Base-by-base conservation (phyloP, 1,140 invertebrate species). In the Mya arenaria region DNA sequence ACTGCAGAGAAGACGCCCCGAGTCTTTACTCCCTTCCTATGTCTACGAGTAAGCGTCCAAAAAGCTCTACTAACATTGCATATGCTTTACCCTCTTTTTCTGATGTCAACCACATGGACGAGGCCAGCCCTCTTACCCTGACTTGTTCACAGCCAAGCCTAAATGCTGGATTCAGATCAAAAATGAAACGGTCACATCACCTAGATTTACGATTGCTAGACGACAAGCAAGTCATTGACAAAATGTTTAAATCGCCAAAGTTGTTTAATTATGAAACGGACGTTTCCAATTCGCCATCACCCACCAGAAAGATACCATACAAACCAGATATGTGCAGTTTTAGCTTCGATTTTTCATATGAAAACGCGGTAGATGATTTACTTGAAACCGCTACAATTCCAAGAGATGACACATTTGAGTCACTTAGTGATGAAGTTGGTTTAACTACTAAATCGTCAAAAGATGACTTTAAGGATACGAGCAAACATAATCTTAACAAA, bases 341-440 rank as follows among this genome's bases (percentile, higher is more conserved):
- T 56, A 66, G 80, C 32, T 82, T 85, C 36, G 78, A 72, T 56
- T 88, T 83, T 41, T 75, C 84, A 32, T 88, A 86, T 58, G 87
- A 88, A 52, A 65, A 84, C 1, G 36, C 36, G 1, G 62, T 71
- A 4, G 82, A 86, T 23, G 48, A 69, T 17, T 44, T 77, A n/a
- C 73, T 88, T 15, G 85, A 84, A 30, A 84, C 58, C 41, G 52
- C 68, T 6, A 41, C 28, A n/a, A 30, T 80, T 25, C 60, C 75
- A 15, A 39, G 73, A 41, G 55, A 74, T 28, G 44, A 60, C 17
- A 71, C 58, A 3, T 83, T 78, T 39, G 30, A 60, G 19, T 85
- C 84, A 25, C 52, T 85, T n/a, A 44, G 68, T 25, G 81, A 74
- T 52, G 17, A 52, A 52, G 25, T n/a, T n/a, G n/a, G n/a, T n/a